phyloP scores from a whole-genome alignment of 2,113 vertebrate genomes.

The Onychostoma macrolepis region DNA sequence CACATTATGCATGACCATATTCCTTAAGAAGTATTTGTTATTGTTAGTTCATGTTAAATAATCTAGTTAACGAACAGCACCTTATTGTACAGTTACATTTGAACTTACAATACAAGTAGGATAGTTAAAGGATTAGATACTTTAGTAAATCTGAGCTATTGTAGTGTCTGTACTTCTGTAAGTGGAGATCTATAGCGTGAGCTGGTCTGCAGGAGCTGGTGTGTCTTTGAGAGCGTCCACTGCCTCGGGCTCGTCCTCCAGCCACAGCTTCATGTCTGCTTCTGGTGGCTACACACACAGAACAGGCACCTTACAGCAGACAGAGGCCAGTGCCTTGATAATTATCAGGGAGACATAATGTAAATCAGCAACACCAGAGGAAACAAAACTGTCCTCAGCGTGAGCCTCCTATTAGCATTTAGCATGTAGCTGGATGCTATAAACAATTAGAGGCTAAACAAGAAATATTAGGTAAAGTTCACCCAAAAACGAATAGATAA shows the following conservation, averaged over 20 bases:
- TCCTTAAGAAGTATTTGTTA: too few species aligned
- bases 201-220: constrained; percentile 64
- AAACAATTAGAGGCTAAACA: not conserved
- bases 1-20: too few species aligned
- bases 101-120: not conserved
- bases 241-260: constrained; percentile 72
- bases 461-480: not conserved
- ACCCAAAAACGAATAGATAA: not conserved
- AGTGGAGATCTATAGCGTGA: constrained; percentile 45
- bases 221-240: constrained; percentile 68
- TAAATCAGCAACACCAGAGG: constrained; percentile 43
- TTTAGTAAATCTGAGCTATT: constrained; percentile 16
- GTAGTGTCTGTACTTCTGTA: constrained; percentile 34
- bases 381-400: constrained; percentile 29
- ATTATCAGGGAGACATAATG: constrained; percentile 43
- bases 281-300: constrained; percentile 54
- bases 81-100: not conserved
- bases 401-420: constrained; percentile 33
- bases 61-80: too few species aligned
- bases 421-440: not conserved
- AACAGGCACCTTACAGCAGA: constrained; percentile 55
- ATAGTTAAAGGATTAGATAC: not conserved
- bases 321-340: constrained; percentile 46
- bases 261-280: constrained; percentile 63
- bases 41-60: too few species aligned